Evolutionary conservation across 1,140 invertebrate genomes (phyloP).

Genomic region (Cheumatopsyche charites): DNA sequence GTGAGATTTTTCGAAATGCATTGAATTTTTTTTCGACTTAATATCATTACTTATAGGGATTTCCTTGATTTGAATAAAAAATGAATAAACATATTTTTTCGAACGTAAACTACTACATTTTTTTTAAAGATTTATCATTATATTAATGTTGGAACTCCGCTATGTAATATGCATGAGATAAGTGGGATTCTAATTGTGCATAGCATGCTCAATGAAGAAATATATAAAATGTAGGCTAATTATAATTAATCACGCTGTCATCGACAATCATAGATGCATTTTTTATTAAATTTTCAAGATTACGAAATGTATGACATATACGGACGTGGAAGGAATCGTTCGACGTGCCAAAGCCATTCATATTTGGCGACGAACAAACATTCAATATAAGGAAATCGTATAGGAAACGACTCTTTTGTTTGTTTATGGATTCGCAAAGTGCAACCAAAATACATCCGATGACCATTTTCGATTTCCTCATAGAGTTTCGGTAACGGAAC

Average conservation of each 20-base stretch:
- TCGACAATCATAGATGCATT: not conserved
- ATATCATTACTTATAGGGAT: no score
- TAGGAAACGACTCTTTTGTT: constrained; percentile 5
- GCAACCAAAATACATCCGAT: not conserved
- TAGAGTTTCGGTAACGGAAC: not conserved
- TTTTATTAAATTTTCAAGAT: not conserved
- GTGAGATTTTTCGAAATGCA: no score
- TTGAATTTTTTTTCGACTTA: no score
- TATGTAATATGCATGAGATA: no score
- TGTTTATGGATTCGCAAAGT: constrained; percentile 7
- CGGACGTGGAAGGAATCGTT: no score
- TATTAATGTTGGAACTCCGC: no score
- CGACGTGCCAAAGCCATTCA: not conserved
- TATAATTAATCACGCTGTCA: not conserved
- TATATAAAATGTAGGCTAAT: constrained; percentile 1
- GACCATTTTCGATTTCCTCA: not conserved
- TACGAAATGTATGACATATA: not conserved
- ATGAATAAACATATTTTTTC: no score
- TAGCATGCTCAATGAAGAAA: no score
- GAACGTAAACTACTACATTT: no score
- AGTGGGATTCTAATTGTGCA: no score
- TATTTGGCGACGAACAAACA: not conserved
- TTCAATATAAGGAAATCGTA: constrained; percentile 3
- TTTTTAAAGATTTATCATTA: no score
- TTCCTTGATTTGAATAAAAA: no score